Percentiles rank a stretch among this genome's conserved stretches.
phyloP scores from a whole-genome alignment of 2,797 vertebrate species.

The Orestias chungarensis region DNA sequence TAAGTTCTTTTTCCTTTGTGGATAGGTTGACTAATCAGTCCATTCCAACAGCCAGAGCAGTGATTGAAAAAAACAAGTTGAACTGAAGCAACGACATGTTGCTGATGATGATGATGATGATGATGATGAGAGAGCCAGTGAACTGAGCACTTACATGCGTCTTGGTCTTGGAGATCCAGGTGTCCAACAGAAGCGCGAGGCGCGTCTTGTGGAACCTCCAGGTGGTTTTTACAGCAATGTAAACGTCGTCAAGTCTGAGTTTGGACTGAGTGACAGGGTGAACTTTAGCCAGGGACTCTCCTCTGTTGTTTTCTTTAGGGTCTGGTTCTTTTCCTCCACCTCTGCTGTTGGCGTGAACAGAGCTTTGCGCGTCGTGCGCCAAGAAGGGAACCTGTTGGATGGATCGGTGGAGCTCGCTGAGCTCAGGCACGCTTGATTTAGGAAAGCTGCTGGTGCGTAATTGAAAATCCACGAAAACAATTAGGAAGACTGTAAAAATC shows the following conservation, averaged over 20 bases:
- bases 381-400: constrained; percentile 2
- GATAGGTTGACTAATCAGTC: neutral
- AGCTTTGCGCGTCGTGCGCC: constrained; percentile 6
- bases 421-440: constrained; percentile 4
- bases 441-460: constrained; percentile 48
- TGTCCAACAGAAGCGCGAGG: constrained; percentile 86
- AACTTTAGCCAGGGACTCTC: accelerated
- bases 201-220: constrained; percentile 86
- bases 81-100: too few relatives aligned
- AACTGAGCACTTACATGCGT: constrained; percentile 81
- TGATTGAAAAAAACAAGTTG: neutral
- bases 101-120: too few relatives aligned
- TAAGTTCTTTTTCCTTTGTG: too few relatives aligned
- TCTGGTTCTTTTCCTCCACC: neutral
- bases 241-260: constrained; percentile 79
- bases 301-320: neutral
- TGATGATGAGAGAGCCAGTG: neutral
- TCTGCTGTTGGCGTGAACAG: neutral
- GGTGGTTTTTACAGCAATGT: constrained; percentile 90
- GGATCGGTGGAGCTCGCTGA: constrained; percentile 5
- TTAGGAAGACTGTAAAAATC: constrained; percentile 62
- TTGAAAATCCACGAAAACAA: constrained; percentile 75
- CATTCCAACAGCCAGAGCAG: too few relatives aligned
- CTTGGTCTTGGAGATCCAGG: constrained; percentile 89
- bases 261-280: neutral